Conservation (phyloP, 2,113 vertebrate species). For the Python bivittatus region DNA sequence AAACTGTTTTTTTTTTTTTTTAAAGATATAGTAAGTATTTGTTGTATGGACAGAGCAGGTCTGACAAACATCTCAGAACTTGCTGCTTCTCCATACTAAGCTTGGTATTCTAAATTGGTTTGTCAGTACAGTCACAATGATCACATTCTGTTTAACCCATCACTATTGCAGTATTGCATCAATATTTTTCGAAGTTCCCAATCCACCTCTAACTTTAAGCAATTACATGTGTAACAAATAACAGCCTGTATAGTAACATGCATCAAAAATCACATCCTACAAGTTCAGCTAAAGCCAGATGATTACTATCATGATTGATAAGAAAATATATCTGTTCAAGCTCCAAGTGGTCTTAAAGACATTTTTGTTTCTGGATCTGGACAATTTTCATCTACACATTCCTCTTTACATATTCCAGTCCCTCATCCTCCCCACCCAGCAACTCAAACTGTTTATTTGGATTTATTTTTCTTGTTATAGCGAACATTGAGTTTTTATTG, state of each 20-base stretch:
- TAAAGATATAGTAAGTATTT: neutral
- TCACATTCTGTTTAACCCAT: neutral
- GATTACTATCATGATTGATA: neutral
- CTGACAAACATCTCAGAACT: neutral
- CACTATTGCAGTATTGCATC: neutral
- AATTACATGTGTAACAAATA: neutral
- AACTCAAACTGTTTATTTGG: constrained; percentile 26
- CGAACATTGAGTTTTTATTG: constrained; percentile 30
- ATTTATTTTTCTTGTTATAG: constrained; percentile 52
- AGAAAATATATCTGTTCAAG: neutral
- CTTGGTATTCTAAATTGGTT: neutral
- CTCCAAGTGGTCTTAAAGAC: constrained; percentile 5
- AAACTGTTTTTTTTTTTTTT: no score
- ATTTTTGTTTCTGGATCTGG: neutral
- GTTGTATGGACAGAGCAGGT: neutral
- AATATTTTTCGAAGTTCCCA: neutral
- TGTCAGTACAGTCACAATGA: neutral
- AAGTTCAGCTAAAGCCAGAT: neutral
- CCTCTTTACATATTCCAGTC: neutral
- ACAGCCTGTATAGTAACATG: neutral
- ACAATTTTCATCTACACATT: neutral
- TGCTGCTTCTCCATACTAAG: neutral
- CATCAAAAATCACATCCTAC: neutral
- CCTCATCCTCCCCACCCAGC: neutral
- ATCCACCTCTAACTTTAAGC: neutral